Evolutionary conservation across 1,140 invertebrate species (phyloP).

Genomic region (Teleopsis dalmanni): DNA sequence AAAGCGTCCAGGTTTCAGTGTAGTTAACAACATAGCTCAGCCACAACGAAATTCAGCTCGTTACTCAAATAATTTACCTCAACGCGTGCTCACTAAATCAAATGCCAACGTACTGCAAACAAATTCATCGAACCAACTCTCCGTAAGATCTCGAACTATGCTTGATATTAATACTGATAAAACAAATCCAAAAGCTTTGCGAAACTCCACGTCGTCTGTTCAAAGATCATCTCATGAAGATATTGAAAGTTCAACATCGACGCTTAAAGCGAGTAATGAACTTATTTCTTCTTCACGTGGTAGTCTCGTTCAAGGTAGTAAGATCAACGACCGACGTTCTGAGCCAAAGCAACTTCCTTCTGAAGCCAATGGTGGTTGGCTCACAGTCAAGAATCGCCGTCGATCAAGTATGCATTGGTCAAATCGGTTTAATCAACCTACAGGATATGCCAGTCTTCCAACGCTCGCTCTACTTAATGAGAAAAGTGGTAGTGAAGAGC

Average conservation of each 20-base stretch:
- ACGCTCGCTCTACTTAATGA: slow-evolving; percentile 50
- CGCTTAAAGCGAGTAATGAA: slow-evolving; percentile 39
- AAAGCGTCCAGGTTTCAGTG: background rate
- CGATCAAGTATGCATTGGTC: slow-evolving; percentile 55
- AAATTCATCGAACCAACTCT: slow-evolving; percentile 32
- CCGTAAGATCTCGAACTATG: slow-evolving; percentile 39
- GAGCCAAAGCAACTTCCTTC: slow-evolving; percentile 46
- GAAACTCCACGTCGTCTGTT: background rate
- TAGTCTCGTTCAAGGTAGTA: slow-evolving; percentile 13
- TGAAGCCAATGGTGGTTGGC: slow-evolving; percentile 55
- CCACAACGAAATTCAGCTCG: background rate
- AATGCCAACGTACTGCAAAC: slow-evolving; percentile 32
- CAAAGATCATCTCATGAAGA: slow-evolving; percentile 30
- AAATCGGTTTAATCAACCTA: slow-evolving; percentile 58
- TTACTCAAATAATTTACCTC: background rate
- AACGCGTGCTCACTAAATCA: slow-evolving; percentile 28
- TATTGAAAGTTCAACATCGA: slow-evolving; percentile 37
- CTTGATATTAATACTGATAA: slow-evolving; percentile 31
- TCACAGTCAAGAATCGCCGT: slow-evolving; percentile 56
- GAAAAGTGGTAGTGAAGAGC: slow-evolving; percentile 18
- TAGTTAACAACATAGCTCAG: background rate
- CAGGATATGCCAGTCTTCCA: slow-evolving; percentile 58
- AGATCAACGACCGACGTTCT: slow-evolving; percentile 26
- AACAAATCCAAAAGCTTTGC: background rate
- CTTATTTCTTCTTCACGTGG: slow-evolving; percentile 23